Percentiles rank a stretch among this genome's conserved stretches.
These are phyloP conservation scores for Ptiloglossa arizonensis DNA, from an alignment of 1,140 invertebrate species.

Conservation along the genomic window DNA sequence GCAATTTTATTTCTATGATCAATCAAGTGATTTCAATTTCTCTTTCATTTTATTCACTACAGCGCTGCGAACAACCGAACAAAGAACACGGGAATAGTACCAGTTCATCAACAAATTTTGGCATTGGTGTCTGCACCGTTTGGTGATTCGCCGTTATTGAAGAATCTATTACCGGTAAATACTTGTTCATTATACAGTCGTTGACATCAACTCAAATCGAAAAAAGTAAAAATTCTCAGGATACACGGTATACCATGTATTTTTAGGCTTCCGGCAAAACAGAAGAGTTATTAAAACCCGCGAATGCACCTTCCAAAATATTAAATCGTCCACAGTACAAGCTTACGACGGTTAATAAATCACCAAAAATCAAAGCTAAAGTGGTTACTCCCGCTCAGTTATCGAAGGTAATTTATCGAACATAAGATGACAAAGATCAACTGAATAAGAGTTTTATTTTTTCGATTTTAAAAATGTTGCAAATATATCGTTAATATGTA, in stretches of 20 bases:
- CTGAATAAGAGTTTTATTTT: too few species aligned
- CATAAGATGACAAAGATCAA: too few species aligned
- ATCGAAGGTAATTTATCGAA: conserved; percentile 81
- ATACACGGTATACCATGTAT: conserved; percentile 27
- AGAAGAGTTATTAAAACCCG: conserved; percentile 88
- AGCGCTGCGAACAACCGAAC: conserved; percentile 69
- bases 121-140: conserved; percentile 88
- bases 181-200: too few species aligned
- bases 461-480: neutral
- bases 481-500: neutral
- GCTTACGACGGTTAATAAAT: conserved; percentile 84
- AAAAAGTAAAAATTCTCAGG: neutral
- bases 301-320: conserved; percentile 85
- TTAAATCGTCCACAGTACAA: conserved; percentile 83
- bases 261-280: conserved; percentile 83
- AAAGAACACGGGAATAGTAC: conserved; percentile 77
- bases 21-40: neutral
- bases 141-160: conserved; percentile 89
- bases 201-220: too few species aligned
- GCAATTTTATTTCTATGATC: neutral
- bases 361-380: conserved; percentile 84
- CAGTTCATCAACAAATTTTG: conserved; percentile 86
- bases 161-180: conserved; percentile 86
- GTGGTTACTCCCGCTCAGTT: conserved; percentile 80
- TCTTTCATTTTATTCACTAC: conserved; percentile 14